A percentile compares a stretch with the other conserved stretches of the same genome.
phyloP scores from a whole-genome alignment of 1,140 invertebrate species.

The Neocloeon triangulifer region DNA sequence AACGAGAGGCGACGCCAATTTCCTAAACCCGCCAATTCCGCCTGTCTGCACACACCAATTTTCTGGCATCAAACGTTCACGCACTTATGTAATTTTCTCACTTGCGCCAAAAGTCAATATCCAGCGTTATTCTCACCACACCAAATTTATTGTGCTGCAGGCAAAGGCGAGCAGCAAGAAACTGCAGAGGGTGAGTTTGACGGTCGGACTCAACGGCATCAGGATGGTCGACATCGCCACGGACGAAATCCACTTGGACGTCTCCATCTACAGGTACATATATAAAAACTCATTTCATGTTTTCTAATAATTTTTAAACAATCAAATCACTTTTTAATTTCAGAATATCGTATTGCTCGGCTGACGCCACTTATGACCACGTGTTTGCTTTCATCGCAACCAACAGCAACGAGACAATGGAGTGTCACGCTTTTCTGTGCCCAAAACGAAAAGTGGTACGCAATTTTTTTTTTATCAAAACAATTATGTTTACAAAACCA shows the following conservation, averaged over 20 bases:
- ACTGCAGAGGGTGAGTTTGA: constrained; percentile 41
- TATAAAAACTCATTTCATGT: constrained; percentile 5
- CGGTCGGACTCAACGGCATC: constrained; percentile 49
- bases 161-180: constrained; percentile 41
- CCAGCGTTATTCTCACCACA: too few relatives aligned
- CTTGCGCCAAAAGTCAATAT: too few relatives aligned
- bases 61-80: too few relatives aligned
- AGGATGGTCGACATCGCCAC: constrained; percentile 41
- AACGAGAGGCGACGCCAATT: too few relatives aligned
- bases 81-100: too few relatives aligned
- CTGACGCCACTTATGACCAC: constrained; percentile 56
- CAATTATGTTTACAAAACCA: too few relatives aligned
- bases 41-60: too few relatives aligned
- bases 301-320: constrained; percentile 3
- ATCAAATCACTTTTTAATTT: constrained; percentile 13
- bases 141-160: constrained; percentile 23
- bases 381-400: constrained; percentile 71
- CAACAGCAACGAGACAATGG: constrained; percentile 49
- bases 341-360: constrained; percentile 77
- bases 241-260: constrained; percentile 43
- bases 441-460: constrained; percentile 51
- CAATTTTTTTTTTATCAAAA: constrained; percentile 4
- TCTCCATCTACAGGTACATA: constrained; percentile 59
- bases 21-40: too few relatives aligned
- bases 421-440: constrained; percentile 71